phyloP scores from a whole-genome alignment of 2,888 invertebrate genomes.

The Dermolepida albohirtum region DNA sequence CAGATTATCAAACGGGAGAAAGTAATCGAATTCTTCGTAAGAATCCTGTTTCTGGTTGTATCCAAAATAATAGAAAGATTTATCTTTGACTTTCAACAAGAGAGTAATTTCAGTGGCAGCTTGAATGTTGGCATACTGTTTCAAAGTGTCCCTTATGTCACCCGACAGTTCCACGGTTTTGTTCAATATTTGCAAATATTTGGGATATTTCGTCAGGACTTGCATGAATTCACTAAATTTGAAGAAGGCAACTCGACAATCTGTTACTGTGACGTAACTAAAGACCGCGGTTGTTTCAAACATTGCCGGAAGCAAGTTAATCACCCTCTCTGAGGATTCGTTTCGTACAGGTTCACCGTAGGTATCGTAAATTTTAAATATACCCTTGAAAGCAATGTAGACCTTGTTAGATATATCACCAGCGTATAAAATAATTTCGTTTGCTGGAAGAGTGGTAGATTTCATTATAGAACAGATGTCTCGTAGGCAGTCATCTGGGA shows the following conservation, averaged over 20 bases:
- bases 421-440: constrained; percentile 44
- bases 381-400: constrained; percentile 33
- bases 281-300: constrained; percentile 11
- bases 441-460: constrained; percentile 33
- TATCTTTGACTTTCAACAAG: constrained; percentile 5
- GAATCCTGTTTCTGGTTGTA: constrained; percentile 43
- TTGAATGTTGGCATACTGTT: not conserved
- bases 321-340: not conserved
- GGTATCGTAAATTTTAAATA: constrained; percentile 14
- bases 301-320: constrained; percentile 32
- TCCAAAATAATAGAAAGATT: constrained; percentile 41
- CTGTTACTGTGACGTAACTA: constrained; percentile 40
- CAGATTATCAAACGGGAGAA: constrained; percentile 47
- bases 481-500: constrained; percentile 34
- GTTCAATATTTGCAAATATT: constrained; percentile 27
- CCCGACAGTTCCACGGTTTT: not conserved
- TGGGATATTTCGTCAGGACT: constrained; percentile 28
- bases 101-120: constrained; percentile 6
- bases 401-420: constrained; percentile 41
- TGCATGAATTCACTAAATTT: constrained; percentile 15
- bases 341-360: constrained; percentile 14
- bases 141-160: constrained; percentile 14
- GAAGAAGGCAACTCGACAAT: constrained; percentile 40
- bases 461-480: constrained; percentile 34
- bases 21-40: constrained; percentile 49